Percentiles rank a stretch among this genome's conserved stretches.
phyloP scores from a whole-genome alignment of 2,888 invertebrate species.

The Andricus curvator region DNA sequence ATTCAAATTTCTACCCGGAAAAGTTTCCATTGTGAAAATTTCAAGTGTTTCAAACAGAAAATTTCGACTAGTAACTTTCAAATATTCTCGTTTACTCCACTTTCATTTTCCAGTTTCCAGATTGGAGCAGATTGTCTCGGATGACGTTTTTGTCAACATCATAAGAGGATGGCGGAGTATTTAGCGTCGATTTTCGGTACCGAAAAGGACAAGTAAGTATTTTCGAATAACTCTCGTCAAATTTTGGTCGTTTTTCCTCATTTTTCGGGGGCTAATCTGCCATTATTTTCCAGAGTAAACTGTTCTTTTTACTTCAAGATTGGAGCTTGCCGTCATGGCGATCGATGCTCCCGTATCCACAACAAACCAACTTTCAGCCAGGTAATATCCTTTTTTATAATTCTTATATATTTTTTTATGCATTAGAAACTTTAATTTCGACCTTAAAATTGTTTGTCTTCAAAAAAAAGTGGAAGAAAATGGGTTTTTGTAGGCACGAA shows the following conservation, averaged over 20 bases:
- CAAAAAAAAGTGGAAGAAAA: neutral
- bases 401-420: neutral
- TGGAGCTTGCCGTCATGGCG: conserved; percentile 99
- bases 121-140: neutral
- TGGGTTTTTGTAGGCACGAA: neutral
- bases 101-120: neutral
- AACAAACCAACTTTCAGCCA: conserved; percentile 99
- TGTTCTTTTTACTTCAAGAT: conserved; percentile 99
- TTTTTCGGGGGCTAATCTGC: neutral
- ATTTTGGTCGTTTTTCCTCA: neutral
- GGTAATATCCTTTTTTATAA: conserved; percentile 61
- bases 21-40: too few species aligned
- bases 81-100: neutral
- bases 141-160: conserved; percentile 15
- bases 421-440: neutral
- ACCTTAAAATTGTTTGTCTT: neutral
- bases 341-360: conserved; percentile 98
- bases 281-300: conserved; percentile 89
- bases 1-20: too few species aligned
- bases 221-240: neutral
- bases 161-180: conserved; percentile 53
- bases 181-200: conserved; percentile 57
- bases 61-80: too few species aligned
- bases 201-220: conserved; percentile 57
- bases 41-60: neutral